phyloP scores from a whole-genome alignment of 2,888 invertebrate species.

The Meloe dianella region DNA sequence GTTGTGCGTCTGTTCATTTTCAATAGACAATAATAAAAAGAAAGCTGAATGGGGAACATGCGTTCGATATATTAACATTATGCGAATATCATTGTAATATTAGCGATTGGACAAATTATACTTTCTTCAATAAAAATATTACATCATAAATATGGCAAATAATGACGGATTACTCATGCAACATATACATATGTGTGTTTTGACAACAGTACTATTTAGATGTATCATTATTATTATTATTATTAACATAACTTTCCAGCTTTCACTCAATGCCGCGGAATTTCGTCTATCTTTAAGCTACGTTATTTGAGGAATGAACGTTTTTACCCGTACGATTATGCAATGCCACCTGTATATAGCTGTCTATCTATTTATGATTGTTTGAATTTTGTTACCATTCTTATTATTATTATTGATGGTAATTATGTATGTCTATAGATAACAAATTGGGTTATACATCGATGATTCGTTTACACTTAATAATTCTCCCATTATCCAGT shows the following conservation, averaged over 20 bases:
- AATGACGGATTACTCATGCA: neutral
- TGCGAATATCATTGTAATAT: conserved; percentile 10
- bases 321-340: conserved; percentile 6
- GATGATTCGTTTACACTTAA: too few relatives aligned
- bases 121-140: conserved; percentile 15
- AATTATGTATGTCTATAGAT: neutral
- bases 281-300: conserved; percentile 29
- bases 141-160: conserved; percentile 16
- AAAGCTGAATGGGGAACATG: neutral
- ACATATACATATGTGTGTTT: neutral
- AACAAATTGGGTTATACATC: too few relatives aligned
- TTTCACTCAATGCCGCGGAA: conserved; percentile 38
- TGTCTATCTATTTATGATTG: neutral
- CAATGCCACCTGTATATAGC: conserved; percentile 3
- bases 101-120: neutral
- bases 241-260: conserved; percentile 31
- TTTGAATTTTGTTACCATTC: neutral
- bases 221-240: neutral
- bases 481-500: too few relatives aligned
- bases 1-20: too few relatives aligned
- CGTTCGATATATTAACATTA: conserved; percentile 4
- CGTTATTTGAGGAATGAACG: neutral
- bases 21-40: neutral
- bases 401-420: neutral
- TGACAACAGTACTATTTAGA: neutral